phyloP scores from a whole-genome alignment of 2,797 vertebrate genomes.

The Halcyon smyrnensis region DNA sequence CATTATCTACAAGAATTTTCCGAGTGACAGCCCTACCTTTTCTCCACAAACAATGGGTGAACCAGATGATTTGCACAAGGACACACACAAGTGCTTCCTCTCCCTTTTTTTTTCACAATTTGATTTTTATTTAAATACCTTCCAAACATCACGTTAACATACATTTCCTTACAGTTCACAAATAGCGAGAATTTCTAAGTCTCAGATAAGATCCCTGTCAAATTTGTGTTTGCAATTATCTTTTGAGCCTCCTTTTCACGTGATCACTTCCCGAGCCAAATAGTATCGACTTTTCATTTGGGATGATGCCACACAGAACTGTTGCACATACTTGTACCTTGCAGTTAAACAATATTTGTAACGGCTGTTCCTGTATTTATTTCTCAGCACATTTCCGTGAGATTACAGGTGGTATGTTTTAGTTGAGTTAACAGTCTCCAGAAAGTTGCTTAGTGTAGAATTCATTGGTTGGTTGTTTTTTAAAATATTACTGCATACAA shows the following conservation, averaged over 20 bases:
- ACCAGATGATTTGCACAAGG: background rate
- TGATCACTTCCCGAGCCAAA: background rate
- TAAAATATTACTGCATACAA: background rate
- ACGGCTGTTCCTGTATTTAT: background rate
- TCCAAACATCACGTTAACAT: constrained; percentile 62
- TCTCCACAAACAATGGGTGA: background rate
- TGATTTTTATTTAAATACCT: constrained; percentile 73
- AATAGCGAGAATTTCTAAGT: constrained; percentile 3
- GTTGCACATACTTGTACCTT: background rate
- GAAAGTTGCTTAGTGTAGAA: constrained; percentile 31
- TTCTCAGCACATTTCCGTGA: constrained; percentile 31
- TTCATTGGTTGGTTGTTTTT: background rate
- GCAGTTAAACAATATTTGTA: background rate
- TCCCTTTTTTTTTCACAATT: background rate
- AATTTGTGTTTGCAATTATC: background rate
- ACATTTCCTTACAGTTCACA: constrained; percentile 18
- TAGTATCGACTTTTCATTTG: background rate
- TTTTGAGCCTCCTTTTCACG: background rate
- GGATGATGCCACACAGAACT: background rate
- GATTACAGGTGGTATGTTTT: background rate
- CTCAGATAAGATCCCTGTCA: background rate
- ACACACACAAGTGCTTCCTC: background rate
- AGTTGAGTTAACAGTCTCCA: constrained; percentile 45
- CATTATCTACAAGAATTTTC: background rate
- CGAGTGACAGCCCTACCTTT: background rate